Base-by-base conservation (phyloP, 2,888 invertebrate genomes). In the Apamea monoglypha region DNA sequence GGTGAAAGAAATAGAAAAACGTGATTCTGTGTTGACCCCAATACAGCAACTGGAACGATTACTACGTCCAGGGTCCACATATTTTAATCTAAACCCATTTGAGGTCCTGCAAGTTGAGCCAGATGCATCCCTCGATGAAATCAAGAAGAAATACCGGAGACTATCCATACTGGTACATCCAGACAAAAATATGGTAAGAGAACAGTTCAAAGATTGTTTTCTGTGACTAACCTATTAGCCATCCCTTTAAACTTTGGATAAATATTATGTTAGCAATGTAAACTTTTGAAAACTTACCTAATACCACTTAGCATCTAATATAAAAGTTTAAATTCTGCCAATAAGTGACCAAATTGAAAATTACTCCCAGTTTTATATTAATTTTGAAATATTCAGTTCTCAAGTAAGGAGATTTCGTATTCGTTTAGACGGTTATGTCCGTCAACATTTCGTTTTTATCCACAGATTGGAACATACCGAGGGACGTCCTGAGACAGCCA, bases 1-100 rank as follows among this genome's bases (percentile, higher is more conserved):
- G 99, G 99, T 99, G 76, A 99, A 99, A 97, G 98, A 99, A 97
- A 99, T 99, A 86, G 99, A 99, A 96, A 99, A 99, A 96, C 97
- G 99, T 90, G 99, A 99, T 96, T 98, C 99, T 10, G 99, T 99
- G 72, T 97, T 99, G 92, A 99, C 99, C 66, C 98, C 99, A 44
- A 98, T 98, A 94, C 99, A 99, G 97, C 99, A 99, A 97, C 99
- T 99, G 90, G 99, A 99, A 87, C 97, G 99, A 91, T 97, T 99
- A 82, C 97, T 99, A 79, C 97, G 99, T 90, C 99, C 99, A 82
- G 99, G 99, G 47, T 99, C 99, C 1, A 99, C 99, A 21, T 99
- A 99, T 97, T 99, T 99, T 95, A 99, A 99, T 97, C 97, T 99
- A 87, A 99, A 99, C 96, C 99, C 99, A 2, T 99, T 98, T 94